Percentiles rank a stretch among this genome's conserved stretches.
Evolutionary conservation across 2,888 invertebrate species (phyloP).

Genomic region (Cryptocephalus primarius): DNA sequence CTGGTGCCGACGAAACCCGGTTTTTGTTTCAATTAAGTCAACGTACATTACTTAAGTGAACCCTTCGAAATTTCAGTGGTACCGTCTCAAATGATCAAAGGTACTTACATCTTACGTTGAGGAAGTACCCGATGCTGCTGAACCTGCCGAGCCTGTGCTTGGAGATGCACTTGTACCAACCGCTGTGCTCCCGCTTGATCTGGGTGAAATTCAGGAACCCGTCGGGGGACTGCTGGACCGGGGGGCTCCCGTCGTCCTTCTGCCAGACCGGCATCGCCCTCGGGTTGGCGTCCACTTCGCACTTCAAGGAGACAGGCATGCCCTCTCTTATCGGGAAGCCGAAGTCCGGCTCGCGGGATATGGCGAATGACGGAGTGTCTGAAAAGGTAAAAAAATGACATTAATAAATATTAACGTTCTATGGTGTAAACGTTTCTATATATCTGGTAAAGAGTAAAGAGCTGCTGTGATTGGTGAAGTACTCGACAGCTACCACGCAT

Average conservation of each 20-base stretch:
- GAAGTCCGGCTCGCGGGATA: constrained; percentile 87
- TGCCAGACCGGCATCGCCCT: constrained; percentile 78
- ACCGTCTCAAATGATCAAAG: no score
- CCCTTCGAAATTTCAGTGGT: no score
- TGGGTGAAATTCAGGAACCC: constrained; percentile 79
- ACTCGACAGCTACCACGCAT: no score
- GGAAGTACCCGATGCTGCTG: constrained; percentile 82
- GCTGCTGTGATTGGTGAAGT: not conserved
- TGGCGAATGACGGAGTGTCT: constrained; percentile 89
- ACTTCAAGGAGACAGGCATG: constrained; percentile 78
- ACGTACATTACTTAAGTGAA: no score
- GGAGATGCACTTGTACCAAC: constrained; percentile 89
- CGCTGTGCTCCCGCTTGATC: constrained; percentile 69
- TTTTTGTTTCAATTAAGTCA: no score
- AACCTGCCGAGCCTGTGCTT: constrained; percentile 74
- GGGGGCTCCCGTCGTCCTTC: constrained; percentile 39
- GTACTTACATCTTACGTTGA: constrained; percentile 77
- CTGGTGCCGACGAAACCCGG: no score
- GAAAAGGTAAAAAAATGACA: constrained; percentile 18
- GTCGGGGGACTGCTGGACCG: constrained; percentile 58
- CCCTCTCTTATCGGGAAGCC: constrained; percentile 82
- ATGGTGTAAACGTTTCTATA: no score
- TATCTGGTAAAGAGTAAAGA: no score
- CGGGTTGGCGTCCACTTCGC: constrained; percentile 90
- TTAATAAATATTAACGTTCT: not conserved